Evolutionary conservation across 2,797 vertebrate species (phyloP).

Genomic region (Botia almorhae): DNA sequence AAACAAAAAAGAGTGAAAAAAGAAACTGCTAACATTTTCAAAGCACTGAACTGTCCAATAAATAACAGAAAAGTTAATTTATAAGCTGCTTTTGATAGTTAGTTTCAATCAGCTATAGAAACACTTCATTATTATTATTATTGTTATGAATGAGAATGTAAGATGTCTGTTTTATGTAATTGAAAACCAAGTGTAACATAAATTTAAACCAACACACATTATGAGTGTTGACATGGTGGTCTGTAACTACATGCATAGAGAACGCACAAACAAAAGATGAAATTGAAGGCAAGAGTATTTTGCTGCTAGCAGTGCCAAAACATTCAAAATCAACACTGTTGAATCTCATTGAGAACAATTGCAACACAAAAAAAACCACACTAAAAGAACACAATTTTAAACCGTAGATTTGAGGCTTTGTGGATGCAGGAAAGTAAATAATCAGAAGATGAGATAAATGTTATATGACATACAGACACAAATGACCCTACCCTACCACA

Average conservation of each 20-base stretch:
- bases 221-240: slow-evolving; percentile 45
- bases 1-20: background rate
- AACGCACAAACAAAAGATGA: slow-evolving; percentile 63
- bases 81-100: slow-evolving; percentile 39
- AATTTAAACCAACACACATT: slow-evolving; percentile 19
- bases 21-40: slow-evolving; percentile 34
- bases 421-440: slow-evolving; percentile 36
- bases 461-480: slow-evolving; percentile 48
- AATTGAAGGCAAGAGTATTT: slow-evolving; percentile 32
- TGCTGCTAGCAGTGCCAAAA: slow-evolving; percentile 38
- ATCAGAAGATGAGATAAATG: slow-evolving; percentile 46
- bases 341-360: slow-evolving; percentile 28
- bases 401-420: slow-evolving; percentile 29
- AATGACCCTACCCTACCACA: slow-evolving; percentile 52
- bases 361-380: slow-evolving; percentile 37
- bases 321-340: slow-evolving; percentile 43
- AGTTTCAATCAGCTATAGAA: slow-evolving; percentile 28
- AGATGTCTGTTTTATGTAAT: slow-evolving; percentile 1
- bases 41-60: slow-evolving; percentile 19
- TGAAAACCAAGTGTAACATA: slow-evolving; percentile 30
- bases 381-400: slow-evolving; percentile 13
- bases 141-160: slow-evolving; percentile 1
- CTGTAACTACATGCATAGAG: slow-evolving; percentile 51
- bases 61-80: slow-evolving; percentile 28
- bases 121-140: slow-evolving; percentile 30